phyloP scores from a whole-genome alignment of 2,113 vertebrate genomes.

The Nannobrachium achirus region DNA sequence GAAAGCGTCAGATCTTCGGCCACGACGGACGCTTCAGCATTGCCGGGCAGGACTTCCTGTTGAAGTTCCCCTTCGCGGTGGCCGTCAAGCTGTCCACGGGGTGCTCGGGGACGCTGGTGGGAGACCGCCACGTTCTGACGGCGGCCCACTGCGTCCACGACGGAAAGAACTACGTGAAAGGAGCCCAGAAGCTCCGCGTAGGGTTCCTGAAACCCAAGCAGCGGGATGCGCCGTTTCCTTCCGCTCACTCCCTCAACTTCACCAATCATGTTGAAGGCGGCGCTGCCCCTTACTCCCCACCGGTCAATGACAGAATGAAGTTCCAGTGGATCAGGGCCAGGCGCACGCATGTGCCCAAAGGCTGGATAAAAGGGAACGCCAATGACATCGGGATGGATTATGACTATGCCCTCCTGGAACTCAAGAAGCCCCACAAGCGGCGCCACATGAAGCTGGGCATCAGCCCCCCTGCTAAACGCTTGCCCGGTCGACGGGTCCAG shows the following conservation, averaged over 20 bases:
- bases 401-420: constrained; percentile 95
- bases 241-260: constrained; percentile 41
- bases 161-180: constrained; percentile 95
- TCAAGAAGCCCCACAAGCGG: constrained; percentile 94
- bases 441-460: constrained; percentile 96
- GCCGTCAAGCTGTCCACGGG: constrained; percentile 96
- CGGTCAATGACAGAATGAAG: constrained; percentile 84
- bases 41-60: constrained; percentile 89
- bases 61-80: constrained; percentile 93
- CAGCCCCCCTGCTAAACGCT: constrained; percentile 85
- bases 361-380: constrained; percentile 95
- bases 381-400: constrained; percentile 99
- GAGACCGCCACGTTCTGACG: constrained; percentile 93
- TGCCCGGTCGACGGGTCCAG: constrained; percentile 91
- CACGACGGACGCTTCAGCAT: constrained; percentile 94
- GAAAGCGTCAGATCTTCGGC: constrained; percentile 93
- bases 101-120: constrained; percentile 92
- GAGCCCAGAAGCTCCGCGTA: constrained; percentile 92
- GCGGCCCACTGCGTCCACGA: constrained; percentile 96
- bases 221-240: constrained; percentile 73
- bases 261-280: constrained; percentile 67
- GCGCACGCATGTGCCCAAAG: constrained; percentile 96
- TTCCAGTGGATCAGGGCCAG: constrained; percentile 98
- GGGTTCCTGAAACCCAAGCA: constrained; percentile 90
- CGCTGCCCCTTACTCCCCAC: constrained; percentile 38